These are phyloP conservation scores for Drosophila nasuta DNA, from an alignment of 1,140 invertebrate genomes.

Conservation along the genomic window DNA sequence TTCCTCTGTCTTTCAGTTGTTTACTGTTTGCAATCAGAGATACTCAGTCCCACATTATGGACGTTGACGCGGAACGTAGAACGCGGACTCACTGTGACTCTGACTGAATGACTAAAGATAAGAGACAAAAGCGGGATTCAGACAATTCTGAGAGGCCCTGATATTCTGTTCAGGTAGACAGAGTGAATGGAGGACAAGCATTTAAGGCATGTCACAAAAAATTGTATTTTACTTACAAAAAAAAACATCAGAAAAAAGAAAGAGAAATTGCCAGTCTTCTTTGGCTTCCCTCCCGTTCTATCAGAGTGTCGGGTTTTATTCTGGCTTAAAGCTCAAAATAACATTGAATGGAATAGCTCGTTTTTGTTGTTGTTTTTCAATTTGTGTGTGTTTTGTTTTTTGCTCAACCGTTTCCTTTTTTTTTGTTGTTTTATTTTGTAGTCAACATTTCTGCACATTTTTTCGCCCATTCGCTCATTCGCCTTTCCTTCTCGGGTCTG, in stretches of 20 bases:
- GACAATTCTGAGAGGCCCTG: constrained; percentile 19
- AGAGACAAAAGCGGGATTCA: constrained; percentile 21
- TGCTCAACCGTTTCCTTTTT: constrained; percentile 30
- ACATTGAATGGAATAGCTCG: constrained; percentile 73
- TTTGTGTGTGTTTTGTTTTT: constrained; percentile 33
- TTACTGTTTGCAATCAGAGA: constrained; percentile 32
- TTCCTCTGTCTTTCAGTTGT: constrained; percentile 40
- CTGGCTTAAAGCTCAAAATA: constrained; percentile 76
- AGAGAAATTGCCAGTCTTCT: neutral
- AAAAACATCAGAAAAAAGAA: neutral
- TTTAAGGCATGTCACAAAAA: constrained; percentile 74
- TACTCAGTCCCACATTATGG: neutral
- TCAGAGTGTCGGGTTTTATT: constrained; percentile 68
- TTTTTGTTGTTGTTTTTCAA: constrained; percentile 60
- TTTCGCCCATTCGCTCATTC: constrained; percentile 79
- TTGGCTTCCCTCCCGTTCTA: neutral
- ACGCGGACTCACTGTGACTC: neutral
- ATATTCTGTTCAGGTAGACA: constrained; percentile 25
- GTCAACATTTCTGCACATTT: constrained; percentile 63
- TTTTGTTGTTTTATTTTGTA: constrained; percentile 36
- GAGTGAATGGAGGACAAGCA: constrained; percentile 51
- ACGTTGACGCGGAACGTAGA: neutral
- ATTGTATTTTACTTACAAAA: constrained; percentile 65
- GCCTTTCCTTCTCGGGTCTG: constrained; percentile 54
- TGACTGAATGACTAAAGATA: neutral